A percentile compares a stretch with the other conserved stretches of the same genome.
phyloP scores from a whole-genome alignment of 2,113 vertebrate genomes.

The Scolopax mira region DNA sequence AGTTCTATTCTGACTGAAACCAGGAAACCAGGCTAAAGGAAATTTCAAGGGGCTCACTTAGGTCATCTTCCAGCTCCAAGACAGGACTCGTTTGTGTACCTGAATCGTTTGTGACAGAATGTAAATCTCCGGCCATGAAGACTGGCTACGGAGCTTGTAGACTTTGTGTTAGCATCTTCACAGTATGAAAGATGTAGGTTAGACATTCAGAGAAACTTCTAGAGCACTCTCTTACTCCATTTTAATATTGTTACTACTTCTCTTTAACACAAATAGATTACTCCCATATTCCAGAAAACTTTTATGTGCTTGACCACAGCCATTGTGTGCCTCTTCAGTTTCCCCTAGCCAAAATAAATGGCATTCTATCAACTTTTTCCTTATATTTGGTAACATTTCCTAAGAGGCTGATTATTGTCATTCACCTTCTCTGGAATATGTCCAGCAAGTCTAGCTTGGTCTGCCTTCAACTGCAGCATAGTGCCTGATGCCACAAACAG shows the following conservation, averaged over 20 bases:
- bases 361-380: neutral
- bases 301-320: neutral
- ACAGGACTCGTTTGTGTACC: neutral
- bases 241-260: neutral
- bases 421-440: neutral
- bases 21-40: neutral
- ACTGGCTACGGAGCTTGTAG: neutral
- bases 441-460: neutral
- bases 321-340: neutral
- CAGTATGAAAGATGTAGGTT: neutral
- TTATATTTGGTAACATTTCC: neutral
- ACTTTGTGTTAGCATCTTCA: neutral
- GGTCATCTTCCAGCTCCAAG: neutral
- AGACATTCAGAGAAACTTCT: neutral
- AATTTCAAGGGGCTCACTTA: neutral
- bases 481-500: neutral
- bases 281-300: neutral
- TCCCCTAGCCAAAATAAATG: neutral
- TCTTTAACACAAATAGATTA: neutral
- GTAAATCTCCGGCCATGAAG: neutral
- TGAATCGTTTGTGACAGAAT: neutral
- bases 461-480: neutral
- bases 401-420: neutral
- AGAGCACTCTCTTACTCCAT: neutral
- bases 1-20: neutral